These are phyloP conservation scores for Nesidiocoris tenuis DNA, from an alignment of 2,888 invertebrate species.

Conservation along the genomic window DNA sequence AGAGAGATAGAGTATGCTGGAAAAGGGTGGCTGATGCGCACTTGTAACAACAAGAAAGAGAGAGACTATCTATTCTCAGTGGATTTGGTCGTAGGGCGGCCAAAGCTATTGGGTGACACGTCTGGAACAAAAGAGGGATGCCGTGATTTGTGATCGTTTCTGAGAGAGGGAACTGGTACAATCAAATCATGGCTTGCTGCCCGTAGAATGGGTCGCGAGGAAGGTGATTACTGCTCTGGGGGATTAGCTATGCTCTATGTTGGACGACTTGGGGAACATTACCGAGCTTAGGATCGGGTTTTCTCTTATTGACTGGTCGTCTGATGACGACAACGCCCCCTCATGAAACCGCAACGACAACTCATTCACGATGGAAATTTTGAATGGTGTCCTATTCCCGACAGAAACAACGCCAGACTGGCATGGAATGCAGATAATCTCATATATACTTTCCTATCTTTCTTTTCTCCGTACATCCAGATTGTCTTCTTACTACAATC, in stretches of 20 bases:
- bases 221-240: conserved; percentile 14
- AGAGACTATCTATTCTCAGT: not conserved
- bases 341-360: too few species aligned
- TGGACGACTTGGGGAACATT: too few species aligned
- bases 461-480: too few species aligned
- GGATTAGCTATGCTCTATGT: conserved; percentile 16
- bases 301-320: not conserved
- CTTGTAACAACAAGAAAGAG: conserved; percentile 30
- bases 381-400: too few species aligned
- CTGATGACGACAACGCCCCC: not conserved
- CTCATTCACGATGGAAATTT: too few species aligned
- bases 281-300: not conserved
- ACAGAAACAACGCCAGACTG: too few species aligned
- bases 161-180: not conserved
- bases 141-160: conserved; percentile 33
- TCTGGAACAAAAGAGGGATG: conserved; percentile 3
- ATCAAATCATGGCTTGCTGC: conserved; percentile 32
- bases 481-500: too few species aligned
- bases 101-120: not conserved
- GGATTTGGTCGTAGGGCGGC: not conserved
- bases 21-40: conserved; percentile 34
- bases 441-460: too few species aligned
- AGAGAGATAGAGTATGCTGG: not conserved
- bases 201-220: not conserved
- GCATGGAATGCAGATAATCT: too few species aligned